Evolutionary conservation across 1,140 invertebrate species (phyloP), one percentile per base, ranked within the genome.

Genomic region (Philopotamus ludificatus): DNA sequence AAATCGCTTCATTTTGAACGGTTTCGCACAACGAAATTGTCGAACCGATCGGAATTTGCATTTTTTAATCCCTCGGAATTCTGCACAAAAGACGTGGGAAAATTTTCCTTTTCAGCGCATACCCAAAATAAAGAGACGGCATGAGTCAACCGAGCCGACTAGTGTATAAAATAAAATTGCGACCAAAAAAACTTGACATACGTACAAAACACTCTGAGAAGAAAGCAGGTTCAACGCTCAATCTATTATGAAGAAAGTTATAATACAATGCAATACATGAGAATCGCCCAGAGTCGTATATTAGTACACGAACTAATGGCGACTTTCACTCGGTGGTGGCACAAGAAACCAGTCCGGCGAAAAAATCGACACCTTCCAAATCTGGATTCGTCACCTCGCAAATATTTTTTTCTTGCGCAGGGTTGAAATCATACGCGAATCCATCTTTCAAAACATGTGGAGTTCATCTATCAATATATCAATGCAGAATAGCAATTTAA

Each of bases 211-310:
- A 18, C n/a, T 10, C 39, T 3, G 34, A 57, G 54, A 57, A 57
- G 54, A 57, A 57, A 57, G 34, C 39, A 15, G 21, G 7, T 25
- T 42, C 28, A 34, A 34, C 28, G 28, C 28, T 34, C 28, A 34
- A 42, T 42, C 34, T 57, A 57, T 57, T 57, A 57, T 42, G 54
- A 57, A 57, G 54, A 57, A 57, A 57, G 54, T 57, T 57, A 57
- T 57, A 57, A 57, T 22, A 57, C 54, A 57, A 57, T 57, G 54
- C 54, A 57, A 57, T 57, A 57, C 39, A 42, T 42, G 54, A 57
- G 54, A 57, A 57, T 57, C 54, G 54, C 54, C 9, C 54, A 42
- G 26, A 57, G 23, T 20, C 15, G 47, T 18, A 50, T n/a, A 57
- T 26, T 26, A 39, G 23, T 28, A 57, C 54, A 57, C 54, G 54